phyloP scores from a whole-genome alignment of 37 sponge, comb jelly and placozoan genomes.

The Aplysina aerophoba region DNA sequence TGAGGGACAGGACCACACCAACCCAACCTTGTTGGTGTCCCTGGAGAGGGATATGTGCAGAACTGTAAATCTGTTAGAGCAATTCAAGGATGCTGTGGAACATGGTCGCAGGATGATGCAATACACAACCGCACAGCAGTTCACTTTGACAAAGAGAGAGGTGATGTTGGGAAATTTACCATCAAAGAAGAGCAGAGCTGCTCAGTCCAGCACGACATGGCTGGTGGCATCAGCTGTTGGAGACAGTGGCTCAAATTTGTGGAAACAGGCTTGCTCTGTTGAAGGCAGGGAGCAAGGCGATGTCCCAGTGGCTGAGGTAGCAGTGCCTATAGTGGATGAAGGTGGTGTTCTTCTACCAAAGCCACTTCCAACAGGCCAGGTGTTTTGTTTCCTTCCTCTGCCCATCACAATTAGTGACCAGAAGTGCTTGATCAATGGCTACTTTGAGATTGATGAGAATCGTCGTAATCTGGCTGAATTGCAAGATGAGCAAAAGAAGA shows the following conservation, averaged over 20 bases:
- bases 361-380: background rate
- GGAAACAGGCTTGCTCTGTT: constrained; percentile 21
- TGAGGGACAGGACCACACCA: background rate
- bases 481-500: background rate
- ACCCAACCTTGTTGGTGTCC: background rate
- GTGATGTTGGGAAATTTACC: too few relatives aligned
- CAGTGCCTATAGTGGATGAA: background rate
- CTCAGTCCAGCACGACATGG: constrained; percentile 15
- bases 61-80: background rate
- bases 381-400: constrained; percentile 71
- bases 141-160: background rate
- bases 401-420: constrained; percentile 39
- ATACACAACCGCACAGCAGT: background rate
- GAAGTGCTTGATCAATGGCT: constrained; percentile 57
- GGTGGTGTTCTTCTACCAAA: background rate
- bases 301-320: constrained; percentile 46
- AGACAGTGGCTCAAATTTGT: background rate
- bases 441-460: constrained; percentile 52
- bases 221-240: constrained; percentile 45
- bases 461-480: constrained; percentile 28
- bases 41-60: background rate
- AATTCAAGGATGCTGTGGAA: background rate
- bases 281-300: constrained; percentile 18
- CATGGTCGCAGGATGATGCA: background rate
- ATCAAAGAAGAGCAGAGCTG: too few relatives aligned